Base-by-base conservation (phyloP, 1,140 invertebrate genomes). In the Melipona quadrifasciata region DNA sequence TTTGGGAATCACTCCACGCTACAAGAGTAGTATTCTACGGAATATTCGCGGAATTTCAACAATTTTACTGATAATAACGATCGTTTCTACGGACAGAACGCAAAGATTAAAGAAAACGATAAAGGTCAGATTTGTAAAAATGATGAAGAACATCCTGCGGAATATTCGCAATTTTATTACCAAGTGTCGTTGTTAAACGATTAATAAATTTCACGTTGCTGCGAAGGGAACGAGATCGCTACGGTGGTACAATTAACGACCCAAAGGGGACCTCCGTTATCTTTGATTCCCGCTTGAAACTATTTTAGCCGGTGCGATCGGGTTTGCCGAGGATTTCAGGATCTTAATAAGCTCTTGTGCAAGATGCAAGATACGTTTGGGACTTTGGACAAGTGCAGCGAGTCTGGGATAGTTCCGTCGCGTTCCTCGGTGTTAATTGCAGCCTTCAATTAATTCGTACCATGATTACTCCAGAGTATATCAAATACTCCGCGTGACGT, bases 321-420 rank as follows among this genome's bases (percentile, higher is more conserved):
- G 61, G 31, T 76, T 58, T 39, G 39, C 8, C 57, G 19, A 39
- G 51, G 16, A 61, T 61, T 76, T 76, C 21, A 27, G 17, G 34
- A 47, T 61, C 57, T 76, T 76, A 76, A 61, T 76, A 75, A 39
- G 34, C 57, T 76, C 21, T 75, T 34, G 19, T 61, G 61, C 31
- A 61, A 61, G 27, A 71, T n/a, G 21, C 70, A 51, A 51, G 51
- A 76, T 61, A 76, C 57, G 16, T 76, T 76, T 61, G 57, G 57
- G 55, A 61, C 21, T 76, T 39, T 58, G 0, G 57, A 61, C 74
- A 61, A 61, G 57, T 61, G 34, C n/a, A 61, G 57, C 31, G 31
- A n/a, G n/a, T 34, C 5, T 19, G 10, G 31, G 27, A 57, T 58
- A 75, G 27, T 75, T 39, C 14, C 24, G 1, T 2, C n/a, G 24